Evolutionary conservation across 92 coral and sea anemone species (phyloP).

Genomic region (Porites evermanni): DNA sequence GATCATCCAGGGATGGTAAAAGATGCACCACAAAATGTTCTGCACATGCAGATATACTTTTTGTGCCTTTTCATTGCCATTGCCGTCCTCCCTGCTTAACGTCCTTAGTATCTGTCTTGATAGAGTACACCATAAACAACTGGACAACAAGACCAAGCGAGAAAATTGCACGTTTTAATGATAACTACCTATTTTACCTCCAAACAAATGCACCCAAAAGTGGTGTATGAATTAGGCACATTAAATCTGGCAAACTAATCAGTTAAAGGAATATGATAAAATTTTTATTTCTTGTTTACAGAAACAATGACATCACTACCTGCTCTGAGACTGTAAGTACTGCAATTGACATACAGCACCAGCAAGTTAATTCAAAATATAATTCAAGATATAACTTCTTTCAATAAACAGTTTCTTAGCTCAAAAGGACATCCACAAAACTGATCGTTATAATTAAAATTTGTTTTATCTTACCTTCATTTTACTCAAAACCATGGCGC

Average conservation of each 20-base stretch:
- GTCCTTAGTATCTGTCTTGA: too few relatives aligned
- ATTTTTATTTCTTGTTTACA: slow-evolving; percentile 11
- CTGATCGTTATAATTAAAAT: background rate
- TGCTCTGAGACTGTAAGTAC: slow-evolving; percentile 12
- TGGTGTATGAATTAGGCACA: background rate
- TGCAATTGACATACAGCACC: slow-evolving; percentile 31
- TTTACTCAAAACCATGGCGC: slow-evolving; percentile 95
- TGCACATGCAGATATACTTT: too few relatives aligned
- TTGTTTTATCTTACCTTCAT: slow-evolving; percentile 81
- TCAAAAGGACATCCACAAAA: background rate
- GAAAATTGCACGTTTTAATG: too few relatives aligned
- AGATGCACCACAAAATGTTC: too few relatives aligned
- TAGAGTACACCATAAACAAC: too few relatives aligned
- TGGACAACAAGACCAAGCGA: too few relatives aligned
- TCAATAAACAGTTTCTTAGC: background rate
- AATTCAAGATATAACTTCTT: background rate
- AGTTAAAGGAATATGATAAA: too few relatives aligned
- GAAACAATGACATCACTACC: slow-evolving; percentile 8
- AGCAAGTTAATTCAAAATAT: background rate
- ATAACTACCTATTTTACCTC: too few relatives aligned
- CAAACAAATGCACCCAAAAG: too few relatives aligned
- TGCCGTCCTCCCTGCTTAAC: too few relatives aligned
- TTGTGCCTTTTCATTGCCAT: too few relatives aligned
- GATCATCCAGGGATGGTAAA: too few relatives aligned
- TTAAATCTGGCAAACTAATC: background rate